These are phyloP conservation scores for Lutjanus erythropterus DNA, from an alignment of 2,113 vertebrate species.

Conservation along the genomic window DNA sequence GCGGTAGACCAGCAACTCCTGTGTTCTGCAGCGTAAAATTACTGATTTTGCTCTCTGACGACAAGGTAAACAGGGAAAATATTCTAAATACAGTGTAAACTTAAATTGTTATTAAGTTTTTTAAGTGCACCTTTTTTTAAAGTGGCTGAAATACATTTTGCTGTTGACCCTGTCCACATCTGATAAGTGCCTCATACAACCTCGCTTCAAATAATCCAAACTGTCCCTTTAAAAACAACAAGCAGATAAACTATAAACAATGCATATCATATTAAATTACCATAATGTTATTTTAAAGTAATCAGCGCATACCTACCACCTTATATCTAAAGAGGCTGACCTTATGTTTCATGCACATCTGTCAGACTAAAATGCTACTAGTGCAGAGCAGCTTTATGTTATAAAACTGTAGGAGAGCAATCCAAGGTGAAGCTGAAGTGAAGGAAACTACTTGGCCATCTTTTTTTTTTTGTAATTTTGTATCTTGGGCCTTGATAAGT, in stretches of 20 bases:
- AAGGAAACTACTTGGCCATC: conserved; percentile 21
- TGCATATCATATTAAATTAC: conserved; percentile 23
- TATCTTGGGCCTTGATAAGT: conserved; percentile 25
- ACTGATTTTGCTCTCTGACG: too few relatives aligned
- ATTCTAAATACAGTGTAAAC: too few relatives aligned
- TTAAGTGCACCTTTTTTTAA: too few relatives aligned
- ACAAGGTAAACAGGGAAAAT: too few relatives aligned
- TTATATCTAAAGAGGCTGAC: neutral
- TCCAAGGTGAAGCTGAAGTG: conserved; percentile 2
- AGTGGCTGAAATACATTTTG: too few relatives aligned
- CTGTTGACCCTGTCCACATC: too few relatives aligned
- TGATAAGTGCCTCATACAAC: too few relatives aligned
- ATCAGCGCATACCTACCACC: neutral
- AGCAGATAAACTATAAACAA: conserved; percentile 37
- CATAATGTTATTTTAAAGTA: conserved; percentile 1
- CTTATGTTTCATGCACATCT: conserved; percentile 41
- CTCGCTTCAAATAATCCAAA: too few relatives aligned
- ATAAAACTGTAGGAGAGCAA: conserved; percentile 12
- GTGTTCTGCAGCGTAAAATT: too few relatives aligned
- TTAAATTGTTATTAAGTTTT: too few relatives aligned
- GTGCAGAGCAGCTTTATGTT: conserved; percentile 23
- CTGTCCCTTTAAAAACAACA: too few relatives aligned
- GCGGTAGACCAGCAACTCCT: too few relatives aligned
- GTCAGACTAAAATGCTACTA: conserved; percentile 18
- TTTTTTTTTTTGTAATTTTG: conserved; percentile 52